Evolutionary conservation across 2,797 vertebrate genomes (phyloP), one percentile per base, ranked within the genome.

Genomic region (Anguilla obscura): DNA sequence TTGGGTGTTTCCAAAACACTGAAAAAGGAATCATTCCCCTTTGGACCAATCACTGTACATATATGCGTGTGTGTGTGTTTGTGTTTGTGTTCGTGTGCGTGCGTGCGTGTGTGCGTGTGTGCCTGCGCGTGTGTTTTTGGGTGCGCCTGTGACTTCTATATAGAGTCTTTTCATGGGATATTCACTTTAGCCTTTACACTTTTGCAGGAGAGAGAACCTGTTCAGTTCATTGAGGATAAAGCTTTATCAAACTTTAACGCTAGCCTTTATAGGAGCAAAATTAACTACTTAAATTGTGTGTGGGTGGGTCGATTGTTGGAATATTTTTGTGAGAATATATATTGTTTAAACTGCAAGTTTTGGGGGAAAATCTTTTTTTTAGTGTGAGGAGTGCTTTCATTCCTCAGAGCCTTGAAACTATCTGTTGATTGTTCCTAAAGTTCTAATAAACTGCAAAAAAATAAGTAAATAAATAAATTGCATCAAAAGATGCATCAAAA

Each of bases 1-100:
- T 54, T 71, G 63, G n/a, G 63, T 66, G 63, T 27, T 66, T 66
- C n/a, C 63, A n/a, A 66, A 66, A 87, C 87, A 56, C 30, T 66
- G 8, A 74, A 9, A 84, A 16, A n/a, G 86, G 27, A 24, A 36
- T 52, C 3, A 16, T 10, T 74, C 69, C 30, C 10, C 66, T 69
- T 30, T 27, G 66, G 66, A 69, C 66, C 30, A 9, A 74, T 30
- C 18, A 12, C 30, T 30, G 30, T 69, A 69, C 66, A 69, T 69
- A 27, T 12, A 16, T 69, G 66, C 33, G 10, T 71, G 30, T 33
- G 69, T 33, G 10, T 27, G 66, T 69, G 66, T 69, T 5, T 69
- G 27, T 30, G 21, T 18, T 1, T 24, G 58, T 63, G 58, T 60
- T 10, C 0, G 58, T 9, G 63, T 66, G 63, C 1, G 63, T n/a